These are phyloP conservation scores for Lepidocolaptes lacrymiger DNA, from an alignment of 2,797 vertebrate genomes.

Conservation along the genomic window DNA sequence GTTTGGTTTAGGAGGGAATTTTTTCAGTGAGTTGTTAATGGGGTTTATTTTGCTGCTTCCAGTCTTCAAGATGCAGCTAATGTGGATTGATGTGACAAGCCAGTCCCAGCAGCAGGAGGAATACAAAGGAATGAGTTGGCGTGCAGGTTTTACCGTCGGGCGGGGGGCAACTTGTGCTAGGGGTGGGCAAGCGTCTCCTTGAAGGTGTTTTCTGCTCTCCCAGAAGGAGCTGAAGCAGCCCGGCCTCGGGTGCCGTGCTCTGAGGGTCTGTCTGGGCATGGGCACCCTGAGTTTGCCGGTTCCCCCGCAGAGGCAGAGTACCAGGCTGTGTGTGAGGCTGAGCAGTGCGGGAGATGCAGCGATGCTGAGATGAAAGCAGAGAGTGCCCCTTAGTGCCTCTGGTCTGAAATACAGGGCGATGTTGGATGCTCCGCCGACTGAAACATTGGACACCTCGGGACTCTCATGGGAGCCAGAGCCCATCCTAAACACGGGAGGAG, in stretches of 20 bases:
- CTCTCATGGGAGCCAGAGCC: rapidly evolving
- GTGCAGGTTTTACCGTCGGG: rapidly evolving
- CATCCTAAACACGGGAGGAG: rapidly evolving
- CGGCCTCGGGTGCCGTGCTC: rapidly evolving
- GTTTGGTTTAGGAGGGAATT: neutral
- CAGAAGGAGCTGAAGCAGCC: neutral
- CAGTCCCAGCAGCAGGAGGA: neutral
- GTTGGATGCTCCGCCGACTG: rapidly evolving
- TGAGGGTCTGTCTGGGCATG: rapidly evolving
- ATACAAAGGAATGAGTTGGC: rapidly evolving
- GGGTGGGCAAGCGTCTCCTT: rapidly evolving
- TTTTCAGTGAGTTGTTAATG: neutral
- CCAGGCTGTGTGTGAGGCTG: neutral
- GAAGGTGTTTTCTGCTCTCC: neutral
- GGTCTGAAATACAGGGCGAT: neutral
- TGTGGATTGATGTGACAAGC: neutral
- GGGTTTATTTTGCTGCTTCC: neutral
- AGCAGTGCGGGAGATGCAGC: neutral
- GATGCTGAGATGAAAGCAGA: neutral
- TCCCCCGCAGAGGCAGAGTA: rapidly evolving
- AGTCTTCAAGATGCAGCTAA: neutral
- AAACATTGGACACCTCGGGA: rapidly evolving
- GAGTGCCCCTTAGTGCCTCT: conserved; percentile 37
- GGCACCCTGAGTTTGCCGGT: rapidly evolving
- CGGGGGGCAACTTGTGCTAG: rapidly evolving